phyloP scores from a whole-genome alignment of 2,797 vertebrate genomes.

The Sebastes alutus region DNA sequence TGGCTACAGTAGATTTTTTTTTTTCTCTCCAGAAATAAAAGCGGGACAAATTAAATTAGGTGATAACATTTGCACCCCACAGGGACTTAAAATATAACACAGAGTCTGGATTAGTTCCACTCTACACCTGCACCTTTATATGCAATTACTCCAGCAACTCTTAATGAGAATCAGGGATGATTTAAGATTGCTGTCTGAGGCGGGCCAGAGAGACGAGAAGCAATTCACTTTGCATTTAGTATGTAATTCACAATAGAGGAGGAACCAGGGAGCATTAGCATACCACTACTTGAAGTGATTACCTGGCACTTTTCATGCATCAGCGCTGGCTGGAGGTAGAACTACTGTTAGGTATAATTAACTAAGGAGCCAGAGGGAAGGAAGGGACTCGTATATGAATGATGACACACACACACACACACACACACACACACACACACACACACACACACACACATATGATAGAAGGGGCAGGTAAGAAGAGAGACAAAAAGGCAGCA shows the following conservation, averaged over 20 bases:
- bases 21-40: slow-evolving; percentile 6
- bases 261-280: slow-evolving; percentile 31
- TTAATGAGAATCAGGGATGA: slow-evolving; percentile 8
- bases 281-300: slow-evolving; percentile 46
- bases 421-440: neutral
- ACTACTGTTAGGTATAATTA: slow-evolving; percentile 40
- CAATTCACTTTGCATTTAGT: slow-evolving; percentile 45
- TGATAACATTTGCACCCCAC: slow-evolving; percentile 16
- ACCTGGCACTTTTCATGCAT: slow-evolving; percentile 49
- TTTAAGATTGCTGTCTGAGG: slow-evolving; percentile 35
- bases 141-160: neutral
- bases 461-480: neutral
- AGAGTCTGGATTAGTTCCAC: slow-evolving; percentile 7
- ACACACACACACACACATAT: neutral
- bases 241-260: slow-evolving; percentile 37
- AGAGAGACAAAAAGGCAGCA: neutral
- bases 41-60: slow-evolving; percentile 38
- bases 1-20: neutral
- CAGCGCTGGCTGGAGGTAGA: slow-evolving; percentile 8
- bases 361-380: slow-evolving; percentile 17
- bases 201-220: slow-evolving; percentile 4
- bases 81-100: slow-evolving; percentile 3
- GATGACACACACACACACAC: neutral
- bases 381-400: neutral
- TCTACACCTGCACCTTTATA: slow-evolving; percentile 5